Evolutionary conservation across 37 sponge, comb jelly and placozoan genomes (phyloP), one percentile per base, ranked within the genome.

Genomic region (Theonella swinhoei): DNA sequence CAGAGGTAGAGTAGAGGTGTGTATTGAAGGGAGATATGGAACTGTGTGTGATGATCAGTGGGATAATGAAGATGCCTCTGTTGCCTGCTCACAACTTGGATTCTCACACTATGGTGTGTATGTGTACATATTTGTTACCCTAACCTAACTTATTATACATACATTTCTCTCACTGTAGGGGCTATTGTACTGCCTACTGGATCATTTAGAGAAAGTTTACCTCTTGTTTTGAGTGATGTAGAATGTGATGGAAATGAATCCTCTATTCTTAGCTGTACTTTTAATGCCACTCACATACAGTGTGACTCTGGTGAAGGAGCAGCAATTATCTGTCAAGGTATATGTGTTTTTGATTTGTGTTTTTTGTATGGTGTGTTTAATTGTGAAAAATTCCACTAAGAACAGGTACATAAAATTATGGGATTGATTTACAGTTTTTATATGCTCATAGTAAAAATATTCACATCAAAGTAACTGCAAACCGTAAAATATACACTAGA

Each of bases 1-100:
- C 54, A 11, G 43, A 30, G 83, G 83, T n/a, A 63, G 83, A 75
- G 75, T 83, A 42, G 83, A 83, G 43, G 54, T 83, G 67, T 83
- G 83, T 38, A 5, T 64, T 23, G 35, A 42, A 62, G 75, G 75
- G 35, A 34, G 28, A 3, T 83, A 73, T 40, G 40, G 54, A 33
- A 66, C 83, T 31, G 74, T 83, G 26, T 83, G 83, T 64, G 75
- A 65, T 75, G 64, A 39, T 40, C 9, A 42, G 4, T 83, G 83
- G 83, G 34, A 40, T 67, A 42, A 83, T 38, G 39, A 31, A 30
- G 83, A 64, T 74, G 83, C 83, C 29, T 83, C 83, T 43, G 83
- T 75, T 24, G 65, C 74, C 23, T 83, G 83, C 67, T 61, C 19
- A 4, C 61, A 83, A 24, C 62, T 83, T n/a, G 83, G 83, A 41